These are phyloP conservation scores for Tanypteryx hageni DNA, from an alignment of 2,888 invertebrate species.

Conservation along the genomic window DNA sequence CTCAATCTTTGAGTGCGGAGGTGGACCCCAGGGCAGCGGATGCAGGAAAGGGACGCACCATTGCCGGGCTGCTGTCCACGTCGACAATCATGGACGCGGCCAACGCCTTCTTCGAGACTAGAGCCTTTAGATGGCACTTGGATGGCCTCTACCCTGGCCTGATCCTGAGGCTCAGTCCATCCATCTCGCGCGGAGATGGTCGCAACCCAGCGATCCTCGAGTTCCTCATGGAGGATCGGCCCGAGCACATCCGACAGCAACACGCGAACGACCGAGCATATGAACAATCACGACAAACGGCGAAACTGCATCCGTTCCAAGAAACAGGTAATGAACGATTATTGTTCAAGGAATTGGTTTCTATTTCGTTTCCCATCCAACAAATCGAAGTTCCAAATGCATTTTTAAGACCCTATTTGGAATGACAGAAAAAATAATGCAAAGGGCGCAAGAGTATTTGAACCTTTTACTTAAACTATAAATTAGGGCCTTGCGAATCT, in stretches of 20 bases:
- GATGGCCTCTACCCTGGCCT: conserved; percentile 85
- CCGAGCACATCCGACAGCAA: conserved; percentile 73
- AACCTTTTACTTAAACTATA: no score
- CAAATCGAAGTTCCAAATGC: no score
- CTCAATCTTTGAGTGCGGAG: conserved; percentile 34
- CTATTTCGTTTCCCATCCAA: no score
- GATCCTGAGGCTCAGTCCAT: conserved; percentile 85
- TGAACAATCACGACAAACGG: background rate
- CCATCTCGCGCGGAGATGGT: conserved; percentile 74
- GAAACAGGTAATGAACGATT: conserved; percentile 23
- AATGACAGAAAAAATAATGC: no score
- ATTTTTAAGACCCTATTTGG: no score
- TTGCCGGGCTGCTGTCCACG: conserved; percentile 43
- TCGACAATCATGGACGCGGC: conserved; percentile 81
- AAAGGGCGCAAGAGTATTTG: no score
- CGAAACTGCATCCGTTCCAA: conserved; percentile 4
- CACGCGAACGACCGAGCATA: conserved; percentile 21
- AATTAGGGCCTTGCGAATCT: no score
- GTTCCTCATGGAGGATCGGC: conserved; percentile 83
- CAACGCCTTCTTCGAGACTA: conserved; percentile 82
- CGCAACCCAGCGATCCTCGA: conserved; percentile 82
- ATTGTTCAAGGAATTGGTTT: no score
- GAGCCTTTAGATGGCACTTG: conserved; percentile 87
- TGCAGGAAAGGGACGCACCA: background rate
- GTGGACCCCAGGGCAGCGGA: conserved; percentile 47